Percentiles rank a stretch among this genome's conserved stretches.
phyloP scores from a whole-genome alignment of 2,797 vertebrate genomes.

The Poecilia velifera region DNA sequence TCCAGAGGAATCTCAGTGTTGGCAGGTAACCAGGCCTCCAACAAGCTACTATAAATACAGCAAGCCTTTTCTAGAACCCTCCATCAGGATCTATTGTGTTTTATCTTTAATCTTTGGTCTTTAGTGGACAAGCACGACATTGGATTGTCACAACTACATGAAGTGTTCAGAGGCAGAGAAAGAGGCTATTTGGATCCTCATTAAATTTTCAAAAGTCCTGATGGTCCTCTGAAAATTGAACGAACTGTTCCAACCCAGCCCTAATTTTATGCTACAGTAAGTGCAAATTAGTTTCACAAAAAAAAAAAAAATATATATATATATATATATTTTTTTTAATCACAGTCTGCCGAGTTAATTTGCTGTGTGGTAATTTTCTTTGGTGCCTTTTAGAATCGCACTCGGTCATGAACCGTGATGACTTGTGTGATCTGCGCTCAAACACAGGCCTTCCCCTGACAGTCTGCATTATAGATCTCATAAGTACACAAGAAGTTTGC shows the following conservation, averaged over 20 bases:
- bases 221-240: constrained; percentile 80
- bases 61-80: neutral
- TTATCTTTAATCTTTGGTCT: constrained; percentile 36
- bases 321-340: constrained; percentile 67
- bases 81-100: neutral
- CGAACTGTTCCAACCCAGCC: constrained; percentile 80
- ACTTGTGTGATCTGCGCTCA: constrained; percentile 59
- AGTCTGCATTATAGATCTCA: neutral
- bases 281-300: constrained; percentile 82
- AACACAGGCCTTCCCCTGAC: constrained; percentile 7
- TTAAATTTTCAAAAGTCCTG: constrained; percentile 82
- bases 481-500: constrained; percentile 1
- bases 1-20: neutral
- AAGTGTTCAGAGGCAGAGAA: constrained; percentile 59
- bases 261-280: constrained; percentile 85
- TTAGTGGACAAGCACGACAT: constrained; percentile 39
- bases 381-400: constrained; percentile 62
- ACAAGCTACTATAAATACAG: neutral
- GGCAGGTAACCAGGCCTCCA: neutral
- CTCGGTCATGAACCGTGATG: constrained; percentile 64
- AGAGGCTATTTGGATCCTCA: constrained; percentile 79
- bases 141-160: constrained; percentile 57
- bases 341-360: constrained; percentile 79
- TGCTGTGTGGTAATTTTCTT: constrained; percentile 75
- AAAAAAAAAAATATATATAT: constrained; percentile 52